Evolutionary conservation across 1,140 invertebrate genomes (phyloP).

Genomic region (Magallana gigas): DNA sequence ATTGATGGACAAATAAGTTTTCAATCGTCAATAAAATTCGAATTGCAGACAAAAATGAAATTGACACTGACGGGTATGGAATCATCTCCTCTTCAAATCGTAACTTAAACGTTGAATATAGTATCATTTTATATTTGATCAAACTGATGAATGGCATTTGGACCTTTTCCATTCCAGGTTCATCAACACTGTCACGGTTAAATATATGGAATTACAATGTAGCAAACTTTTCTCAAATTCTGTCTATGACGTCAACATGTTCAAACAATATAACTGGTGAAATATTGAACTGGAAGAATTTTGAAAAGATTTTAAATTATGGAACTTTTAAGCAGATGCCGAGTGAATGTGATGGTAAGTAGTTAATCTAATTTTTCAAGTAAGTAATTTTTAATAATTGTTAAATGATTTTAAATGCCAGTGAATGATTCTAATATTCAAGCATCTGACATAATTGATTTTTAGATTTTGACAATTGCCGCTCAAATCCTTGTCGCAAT

Average conservation of each 20-base stretch:
- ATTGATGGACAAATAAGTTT: neutral
- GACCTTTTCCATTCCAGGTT: neutral
- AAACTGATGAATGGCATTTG: too few species aligned
- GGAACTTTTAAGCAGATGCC: slow-evolving; percentile 38
- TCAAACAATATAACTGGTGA: neutral
- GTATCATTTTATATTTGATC: too few species aligned
- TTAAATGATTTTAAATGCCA: too few species aligned
- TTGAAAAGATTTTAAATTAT: slow-evolving; percentile 20
- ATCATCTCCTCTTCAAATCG: too few species aligned
- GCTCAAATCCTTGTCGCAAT: slow-evolving; percentile 21
- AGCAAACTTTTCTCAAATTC: neutral
- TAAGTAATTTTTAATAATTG: too few species aligned
- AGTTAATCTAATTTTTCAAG: slow-evolving; percentile 18
- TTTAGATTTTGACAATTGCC: slow-evolving; percentile 32
- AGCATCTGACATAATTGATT: neutral
- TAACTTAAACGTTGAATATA: too few species aligned
- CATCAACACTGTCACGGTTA: slow-evolving; percentile 6
- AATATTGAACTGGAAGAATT: slow-evolving; percentile 28
- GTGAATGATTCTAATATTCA: too few species aligned
- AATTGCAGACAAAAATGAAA: too few species aligned
- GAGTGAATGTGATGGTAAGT: slow-evolving; percentile 48
- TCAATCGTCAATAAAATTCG: too few species aligned
- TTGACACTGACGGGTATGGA: too few species aligned
- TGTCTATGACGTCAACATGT: neutral
- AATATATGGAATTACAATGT: slow-evolving; percentile 19